Evolutionary conservation across 2,113 vertebrate species (phyloP).

Genomic region (Indicator indicator): DNA sequence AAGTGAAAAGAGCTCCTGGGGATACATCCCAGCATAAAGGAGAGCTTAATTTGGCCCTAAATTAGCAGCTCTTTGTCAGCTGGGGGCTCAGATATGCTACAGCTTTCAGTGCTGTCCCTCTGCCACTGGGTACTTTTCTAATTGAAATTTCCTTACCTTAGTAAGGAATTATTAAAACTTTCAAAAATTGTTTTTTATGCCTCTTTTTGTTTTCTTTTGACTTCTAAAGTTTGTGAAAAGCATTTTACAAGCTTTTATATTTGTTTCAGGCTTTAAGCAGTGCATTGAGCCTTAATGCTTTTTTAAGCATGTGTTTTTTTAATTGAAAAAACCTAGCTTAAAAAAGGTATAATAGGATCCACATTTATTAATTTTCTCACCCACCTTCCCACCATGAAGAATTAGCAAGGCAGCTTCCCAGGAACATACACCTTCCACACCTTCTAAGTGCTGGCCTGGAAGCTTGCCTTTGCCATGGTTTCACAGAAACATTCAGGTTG

Average conservation of each 20-base stretch:
- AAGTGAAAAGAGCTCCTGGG: slow-evolving; percentile 1
- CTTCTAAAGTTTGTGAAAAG: neutral
- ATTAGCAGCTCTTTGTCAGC: slow-evolving; percentile 34
- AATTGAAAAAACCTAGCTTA: neutral
- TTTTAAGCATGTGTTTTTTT: neutral
- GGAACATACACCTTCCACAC: neutral
- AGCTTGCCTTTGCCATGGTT: neutral
- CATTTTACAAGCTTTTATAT: neutral
- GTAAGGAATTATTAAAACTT: neutral
- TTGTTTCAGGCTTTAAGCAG: neutral
- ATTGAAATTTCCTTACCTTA: neutral
- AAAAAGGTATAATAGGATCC: neutral
- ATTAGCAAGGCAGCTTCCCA: neutral
- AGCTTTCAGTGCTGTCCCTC: neutral
- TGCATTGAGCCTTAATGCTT: neutral
- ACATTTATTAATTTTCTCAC: neutral
- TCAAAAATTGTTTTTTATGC: neutral
- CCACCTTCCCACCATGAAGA: neutral
- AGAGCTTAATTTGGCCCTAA: slow-evolving; percentile 27
- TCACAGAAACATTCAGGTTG: too few species aligned
- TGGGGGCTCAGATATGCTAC: neutral
- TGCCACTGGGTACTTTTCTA: neutral
- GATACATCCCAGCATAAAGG: neutral
- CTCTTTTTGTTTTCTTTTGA: neutral
- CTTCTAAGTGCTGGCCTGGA: neutral